These are phyloP conservation scores for Aulostomus chinensis DNA, from an alignment of 2,797 vertebrate genomes.

Conservation along the genomic window DNA sequence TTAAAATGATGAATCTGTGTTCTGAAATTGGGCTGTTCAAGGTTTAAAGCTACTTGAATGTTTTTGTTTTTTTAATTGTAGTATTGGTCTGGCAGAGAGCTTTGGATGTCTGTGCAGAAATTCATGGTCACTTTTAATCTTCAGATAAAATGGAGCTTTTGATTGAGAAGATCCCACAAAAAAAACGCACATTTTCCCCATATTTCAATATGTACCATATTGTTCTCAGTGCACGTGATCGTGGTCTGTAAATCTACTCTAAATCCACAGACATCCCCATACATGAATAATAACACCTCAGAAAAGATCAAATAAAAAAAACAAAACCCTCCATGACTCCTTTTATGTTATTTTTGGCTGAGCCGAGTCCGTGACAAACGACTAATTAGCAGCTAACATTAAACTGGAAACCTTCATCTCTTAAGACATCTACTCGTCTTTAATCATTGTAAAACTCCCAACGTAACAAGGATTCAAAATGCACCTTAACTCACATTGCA, in stretches of 20 bases:
- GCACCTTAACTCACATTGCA: no score
- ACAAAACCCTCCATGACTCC: no score
- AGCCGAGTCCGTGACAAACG: constrained; percentile 14
- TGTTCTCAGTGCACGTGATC: constrained; percentile 12
- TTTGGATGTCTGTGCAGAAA: no score
- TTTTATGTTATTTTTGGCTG: no score
- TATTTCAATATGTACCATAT: not conserved
- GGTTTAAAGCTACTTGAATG: constrained; percentile 22
- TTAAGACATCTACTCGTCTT: constrained; percentile 1
- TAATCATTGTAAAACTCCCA: no score
- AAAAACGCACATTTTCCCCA: not conserved
- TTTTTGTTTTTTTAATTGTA: no score
- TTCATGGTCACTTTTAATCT: constrained; percentile 1
- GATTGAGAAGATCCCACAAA: constrained; percentile 8
- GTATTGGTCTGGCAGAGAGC: not conserved
- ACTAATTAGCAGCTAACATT: constrained; percentile 15
- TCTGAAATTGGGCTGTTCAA: constrained; percentile 1
- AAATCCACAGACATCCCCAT: constrained; percentile 17
- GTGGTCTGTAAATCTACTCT: constrained; percentile 21
- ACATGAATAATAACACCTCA: constrained; percentile 7
- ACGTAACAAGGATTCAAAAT: no score
- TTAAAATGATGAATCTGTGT: not conserved
- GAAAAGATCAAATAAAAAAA: no score
- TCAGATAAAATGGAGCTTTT: not conserved
- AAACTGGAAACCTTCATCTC: not conserved